Base-by-base conservation (phyloP, 2,888 invertebrate species). In the Rhamnusium bicolor region DNA sequence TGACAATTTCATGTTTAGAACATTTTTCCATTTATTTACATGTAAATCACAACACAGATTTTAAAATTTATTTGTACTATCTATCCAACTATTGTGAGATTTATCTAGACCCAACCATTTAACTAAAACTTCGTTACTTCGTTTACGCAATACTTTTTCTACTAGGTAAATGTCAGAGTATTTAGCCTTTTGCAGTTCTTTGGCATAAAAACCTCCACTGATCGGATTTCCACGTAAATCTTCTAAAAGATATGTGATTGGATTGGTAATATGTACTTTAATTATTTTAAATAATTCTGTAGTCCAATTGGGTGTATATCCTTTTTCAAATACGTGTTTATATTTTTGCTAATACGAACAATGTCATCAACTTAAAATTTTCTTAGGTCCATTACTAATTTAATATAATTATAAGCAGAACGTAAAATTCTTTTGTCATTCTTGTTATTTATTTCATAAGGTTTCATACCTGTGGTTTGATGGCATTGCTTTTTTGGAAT, bases 291-390 rank as follows among this genome's bases (percentile, higher is more conserved):
- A 87, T 60, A 87, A 72, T 73, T 87, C 86, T 0, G 83, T 84
- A 0, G 84, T 76, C 84, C 85, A 87, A 70, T 56, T 84, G 86
- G 86, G 32, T 79, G n/a, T n/a, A n/a, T n/a, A n/a, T n/a, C n/a
- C n/a, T n/a, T n/a, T n/a, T n/a, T n/a, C n/a, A n/a, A n/a, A n/a
- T n/a, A n/a, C n/a, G n/a, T n/a, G n/a, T n/a, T n/a, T n/a, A n/a
- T n/a, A n/a, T n/a, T n/a, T n/a, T n/a, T n/a, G n/a, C n/a, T n/a
- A n/a, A n/a, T n/a, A n/a, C n/a, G n/a, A n/a, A n/a, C n/a, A n/a
- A n/a, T 72, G 74, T 86, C 84, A 12, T 82, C 84, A 61, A 84
- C 71, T 74, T 78, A 81, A 66, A 76, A 82, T 72, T 80, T 81
- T 24, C 54, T n/a, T n/a, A n/a, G n/a, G n/a, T n/a, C n/a, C n/a